Evolutionary conservation across 2,797 vertebrate genomes (phyloP), one percentile per base, ranked within the genome.

Genomic region (Hippopotamyrus pictus): DNA sequence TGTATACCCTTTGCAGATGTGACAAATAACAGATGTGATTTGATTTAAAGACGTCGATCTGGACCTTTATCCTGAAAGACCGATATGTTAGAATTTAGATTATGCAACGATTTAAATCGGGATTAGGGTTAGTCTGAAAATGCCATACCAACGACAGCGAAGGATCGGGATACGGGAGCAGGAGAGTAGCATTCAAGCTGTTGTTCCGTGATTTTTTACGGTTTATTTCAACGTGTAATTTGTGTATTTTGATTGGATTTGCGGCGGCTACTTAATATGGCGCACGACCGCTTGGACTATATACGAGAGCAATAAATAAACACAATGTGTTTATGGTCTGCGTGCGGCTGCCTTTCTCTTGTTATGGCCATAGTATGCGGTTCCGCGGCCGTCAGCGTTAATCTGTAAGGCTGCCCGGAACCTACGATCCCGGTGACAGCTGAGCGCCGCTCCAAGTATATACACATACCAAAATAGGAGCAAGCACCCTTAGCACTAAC

Each of bases 391-490:
- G n/a, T 37, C n/a, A n/a, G 84, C 41, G 59, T 19, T 89, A 57
- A 57, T 89, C 50, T 89, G 54, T 46, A 37, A 62, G 89, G 91
- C 90, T 90, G 90, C 88, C 90, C 89, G 90, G 91, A 90, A 91
- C 69, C 69, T 73, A 73, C 69, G 33, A 73, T 73, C 14, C 33
- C 33, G 69, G 69, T 93, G 93, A 83, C 92, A 92, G 91, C 91
- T 91, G 94, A 92, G 50, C 89, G 91, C 92, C 91, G 92, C 91
- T 92, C 88, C 90, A 89, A 91, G 86, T 91, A 89, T 90, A 92
- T 92, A 93, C 94, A 94, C 92, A 95, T 92, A 96, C 96, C 96
- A 96, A 97, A 97, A 96, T 97, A 97, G 96, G 95, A 95, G 91
- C 91, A 92, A 92, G 90, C 62, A 92, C 93, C 91, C 91, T 92